Percentiles rank a stretch among this genome's conserved stretches.
phyloP scores from a whole-genome alignment of 2,888 invertebrate genomes.

The Pogonocherus hispidulus region DNA sequence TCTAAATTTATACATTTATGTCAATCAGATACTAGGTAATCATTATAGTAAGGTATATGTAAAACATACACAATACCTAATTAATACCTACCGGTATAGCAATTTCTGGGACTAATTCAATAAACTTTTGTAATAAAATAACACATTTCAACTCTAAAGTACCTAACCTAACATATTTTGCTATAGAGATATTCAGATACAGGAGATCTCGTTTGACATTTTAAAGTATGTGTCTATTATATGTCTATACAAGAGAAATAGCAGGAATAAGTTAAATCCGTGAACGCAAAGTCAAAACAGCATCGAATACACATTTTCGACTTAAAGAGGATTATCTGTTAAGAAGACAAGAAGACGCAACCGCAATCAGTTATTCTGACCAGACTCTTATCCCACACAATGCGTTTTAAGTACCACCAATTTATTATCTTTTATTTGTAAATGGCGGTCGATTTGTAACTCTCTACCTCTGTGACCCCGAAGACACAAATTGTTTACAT shows the following conservation, averaged over 20 bases:
- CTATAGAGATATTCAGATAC: no score
- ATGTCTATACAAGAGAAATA: conserved; percentile 17
- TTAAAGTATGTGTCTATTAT: not conserved
- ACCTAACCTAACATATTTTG: no score
- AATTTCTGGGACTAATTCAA: no score
- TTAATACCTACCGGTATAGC: no score
- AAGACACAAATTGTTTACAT: conserved; percentile 57
- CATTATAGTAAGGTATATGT: no score
- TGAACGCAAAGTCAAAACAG: conserved; percentile 24
- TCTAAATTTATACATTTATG: no score
- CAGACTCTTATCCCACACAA: conserved; percentile 50
- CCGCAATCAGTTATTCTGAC: conserved; percentile 61
- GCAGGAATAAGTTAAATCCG: conserved; percentile 25
- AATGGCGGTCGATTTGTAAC: conserved; percentile 66
- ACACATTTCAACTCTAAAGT: no score
- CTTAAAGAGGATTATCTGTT: conserved; percentile 29
- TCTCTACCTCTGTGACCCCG: conserved; percentile 58
- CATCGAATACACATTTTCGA: conserved; percentile 6
- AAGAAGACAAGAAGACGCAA: conserved; percentile 50
- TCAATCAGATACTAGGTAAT: no score
- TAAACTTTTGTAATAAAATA: no score
- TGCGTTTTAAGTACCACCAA: conserved; percentile 63
- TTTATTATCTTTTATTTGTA: conserved; percentile 68
- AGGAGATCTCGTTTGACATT: not conserved
- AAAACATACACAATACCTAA: no score